Evolutionary conservation across 2,888 invertebrate species (phyloP).

Genomic region (Oscheius sp.): DNA sequence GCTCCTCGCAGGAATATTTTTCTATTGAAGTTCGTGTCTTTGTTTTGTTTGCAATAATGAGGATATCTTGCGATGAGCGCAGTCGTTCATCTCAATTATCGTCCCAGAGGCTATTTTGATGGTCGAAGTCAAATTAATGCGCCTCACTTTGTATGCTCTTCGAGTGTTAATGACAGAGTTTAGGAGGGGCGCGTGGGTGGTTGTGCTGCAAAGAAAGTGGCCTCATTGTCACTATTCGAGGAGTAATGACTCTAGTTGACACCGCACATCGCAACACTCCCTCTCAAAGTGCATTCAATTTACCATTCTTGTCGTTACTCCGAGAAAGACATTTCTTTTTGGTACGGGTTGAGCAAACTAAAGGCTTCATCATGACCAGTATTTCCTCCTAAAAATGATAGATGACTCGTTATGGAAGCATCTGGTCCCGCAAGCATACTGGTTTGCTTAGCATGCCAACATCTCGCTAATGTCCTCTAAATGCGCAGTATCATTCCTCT

Average conservation of each 20-base stretch:
- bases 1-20: not conserved
- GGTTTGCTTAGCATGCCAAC: too few species aligned
- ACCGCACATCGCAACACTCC: conserved; percentile 5
- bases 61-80: conserved; percentile 3
- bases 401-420: too few species aligned
- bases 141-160: conserved; percentile 21
- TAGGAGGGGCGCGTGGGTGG: conserved; percentile 23
- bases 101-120: conserved; percentile 11
- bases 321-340: too few species aligned
- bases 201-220: conserved; percentile 30
- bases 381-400: too few species aligned
- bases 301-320: too few species aligned
- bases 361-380: too few species aligned
- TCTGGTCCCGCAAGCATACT: too few species aligned
- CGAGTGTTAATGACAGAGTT: conserved; percentile 24
- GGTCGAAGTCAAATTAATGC: conserved; percentile 19
- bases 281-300: conserved; percentile 4
- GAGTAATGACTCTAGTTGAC: conserved; percentile 30
- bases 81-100: conserved; percentile 26
- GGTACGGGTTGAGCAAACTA: too few species aligned
- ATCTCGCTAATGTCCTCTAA: too few species aligned
- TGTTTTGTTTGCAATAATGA: conserved; percentile 1
- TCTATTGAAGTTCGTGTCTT: not conserved
- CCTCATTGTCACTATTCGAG: conserved; percentile 28
- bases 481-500: too few species aligned